Conservation (phyloP, 1,140 invertebrate species). For the Sarcophaga bullata region DNA sequence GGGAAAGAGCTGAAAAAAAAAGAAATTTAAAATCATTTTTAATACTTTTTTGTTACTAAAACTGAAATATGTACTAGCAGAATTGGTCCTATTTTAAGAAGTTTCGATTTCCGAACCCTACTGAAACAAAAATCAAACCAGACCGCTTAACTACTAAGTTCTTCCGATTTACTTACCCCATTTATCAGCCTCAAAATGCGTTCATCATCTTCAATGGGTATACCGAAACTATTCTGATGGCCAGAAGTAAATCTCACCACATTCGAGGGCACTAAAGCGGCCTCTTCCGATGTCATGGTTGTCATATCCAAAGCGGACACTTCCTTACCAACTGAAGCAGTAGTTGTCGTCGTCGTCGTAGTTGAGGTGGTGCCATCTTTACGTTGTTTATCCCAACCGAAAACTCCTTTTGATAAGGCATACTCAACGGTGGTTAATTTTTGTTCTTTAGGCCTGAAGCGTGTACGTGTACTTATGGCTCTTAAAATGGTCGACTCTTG, state of each 20-base stretch:
- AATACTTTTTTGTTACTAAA: too few relatives aligned
- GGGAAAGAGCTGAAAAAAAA: constrained; percentile 52
- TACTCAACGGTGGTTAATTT: constrained; percentile 35
- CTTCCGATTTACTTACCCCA: constrained; percentile 58
- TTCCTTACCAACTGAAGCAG: constrained; percentile 1
- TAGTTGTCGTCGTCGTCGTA: constrained; percentile 41
- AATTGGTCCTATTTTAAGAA: too few relatives aligned
- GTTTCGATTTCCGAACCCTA: too few relatives aligned
- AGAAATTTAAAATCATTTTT: background rate
- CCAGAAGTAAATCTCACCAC: constrained; percentile 70
- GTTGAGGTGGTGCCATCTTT: constrained; percentile 9
- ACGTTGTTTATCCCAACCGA: constrained; percentile 26
- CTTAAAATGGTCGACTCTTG: constrained; percentile 55
- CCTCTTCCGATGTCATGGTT: constrained; percentile 51
- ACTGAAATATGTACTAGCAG: too few relatives aligned
- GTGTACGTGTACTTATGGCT: constrained; percentile 44
- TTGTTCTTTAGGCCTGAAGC: constrained; percentile 23
- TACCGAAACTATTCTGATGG: constrained; percentile 71
- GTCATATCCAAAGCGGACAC: background rate
- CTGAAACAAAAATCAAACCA: too few relatives aligned
- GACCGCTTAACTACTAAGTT: too few relatives aligned
- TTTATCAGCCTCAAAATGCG: constrained; percentile 61
- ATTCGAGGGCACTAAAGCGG: constrained; percentile 55
- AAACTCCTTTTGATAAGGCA: constrained; percentile 13
- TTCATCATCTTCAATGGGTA: constrained; percentile 71